phyloP scores from a whole-genome alignment of 2,888 invertebrate species.

The Drosophila hamatofila region DNA sequence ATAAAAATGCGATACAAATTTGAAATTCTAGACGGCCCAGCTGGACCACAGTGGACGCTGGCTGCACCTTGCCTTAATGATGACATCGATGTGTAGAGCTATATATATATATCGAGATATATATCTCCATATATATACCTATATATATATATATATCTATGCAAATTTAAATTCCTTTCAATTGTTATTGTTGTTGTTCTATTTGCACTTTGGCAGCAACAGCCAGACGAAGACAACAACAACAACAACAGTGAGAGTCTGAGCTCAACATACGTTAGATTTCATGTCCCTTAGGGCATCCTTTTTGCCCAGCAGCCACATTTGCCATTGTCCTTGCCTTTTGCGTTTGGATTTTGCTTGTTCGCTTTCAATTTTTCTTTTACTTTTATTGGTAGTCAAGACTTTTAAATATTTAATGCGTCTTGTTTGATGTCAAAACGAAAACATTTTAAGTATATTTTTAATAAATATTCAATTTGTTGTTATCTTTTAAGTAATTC shows the following conservation, averaged over 20 bases:
- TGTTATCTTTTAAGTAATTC: neutral
- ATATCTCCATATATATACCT: neutral
- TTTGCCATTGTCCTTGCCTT: conserved; percentile 57
- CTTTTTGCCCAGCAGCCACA: conserved; percentile 19
- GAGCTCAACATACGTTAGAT: conserved; percentile 68
- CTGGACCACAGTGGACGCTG: conserved; percentile 24
- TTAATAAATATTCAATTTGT: neutral
- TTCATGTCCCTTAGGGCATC: conserved; percentile 61
- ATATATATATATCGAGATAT: neutral
- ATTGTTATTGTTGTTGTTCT: conserved; percentile 81
- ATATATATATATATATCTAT: conserved; percentile 20
- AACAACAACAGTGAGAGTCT: neutral
- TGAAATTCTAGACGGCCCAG: conserved; percentile 66
- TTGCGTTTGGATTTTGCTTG: conserved; percentile 36
- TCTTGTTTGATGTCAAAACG: neutral
- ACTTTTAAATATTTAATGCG: conserved; percentile 71
- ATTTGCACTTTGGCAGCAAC: conserved; percentile 77
- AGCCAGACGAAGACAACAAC: conserved; percentile 13
- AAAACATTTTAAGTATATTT: neutral
- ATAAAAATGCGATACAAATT: conserved; percentile 81
- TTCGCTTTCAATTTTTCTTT: conserved; percentile 15
- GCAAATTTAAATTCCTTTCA: conserved; percentile 83
- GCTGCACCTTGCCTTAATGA: conserved; percentile 70
- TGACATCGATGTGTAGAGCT: conserved; percentile 32
- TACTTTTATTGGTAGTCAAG: conserved; percentile 57